These are phyloP conservation scores for Stercorarius parasiticus DNA, from an alignment of 2,113 vertebrate genomes.

Conservation along the genomic window DNA sequence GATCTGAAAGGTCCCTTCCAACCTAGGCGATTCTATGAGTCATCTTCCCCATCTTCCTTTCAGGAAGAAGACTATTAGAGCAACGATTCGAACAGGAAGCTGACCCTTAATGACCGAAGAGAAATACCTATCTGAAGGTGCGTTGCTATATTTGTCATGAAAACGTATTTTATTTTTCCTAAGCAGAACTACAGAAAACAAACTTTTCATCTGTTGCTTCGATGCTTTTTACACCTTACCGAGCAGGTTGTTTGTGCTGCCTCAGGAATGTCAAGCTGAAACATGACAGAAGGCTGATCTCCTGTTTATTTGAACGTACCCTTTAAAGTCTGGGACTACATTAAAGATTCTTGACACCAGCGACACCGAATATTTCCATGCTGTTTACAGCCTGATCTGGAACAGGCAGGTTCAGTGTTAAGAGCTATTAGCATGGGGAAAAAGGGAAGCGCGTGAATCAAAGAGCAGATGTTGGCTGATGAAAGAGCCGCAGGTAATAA, in stretches of 20 bases:
- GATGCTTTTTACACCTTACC: not conserved
- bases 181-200: not conserved
- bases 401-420: slow-evolving; percentile 8
- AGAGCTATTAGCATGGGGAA: slow-evolving; percentile 27
- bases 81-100: not conserved
- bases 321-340: not conserved
- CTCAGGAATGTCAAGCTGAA: not conserved
- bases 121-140: not conserved
- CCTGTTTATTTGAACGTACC: not conserved
- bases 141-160: not conserved
- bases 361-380: not conserved
- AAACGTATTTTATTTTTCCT: not conserved
- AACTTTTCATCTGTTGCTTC: slow-evolving; percentile 2
- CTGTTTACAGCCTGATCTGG: slow-evolving; percentile 6
- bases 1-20: too few species aligned
- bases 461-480: slow-evolving; percentile 38
- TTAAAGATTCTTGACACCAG: not conserved
- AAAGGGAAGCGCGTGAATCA: not conserved
- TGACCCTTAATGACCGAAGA: not conserved
- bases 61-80: not conserved
- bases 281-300: not conserved
- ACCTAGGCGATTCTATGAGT: too few species aligned
- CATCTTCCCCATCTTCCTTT: not conserved
- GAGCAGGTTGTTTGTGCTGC: not conserved
- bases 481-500: slow-evolving; percentile 27